phyloP scores from a whole-genome alignment of 2,888 invertebrate genomes.

The Melipona beecheii region DNA sequence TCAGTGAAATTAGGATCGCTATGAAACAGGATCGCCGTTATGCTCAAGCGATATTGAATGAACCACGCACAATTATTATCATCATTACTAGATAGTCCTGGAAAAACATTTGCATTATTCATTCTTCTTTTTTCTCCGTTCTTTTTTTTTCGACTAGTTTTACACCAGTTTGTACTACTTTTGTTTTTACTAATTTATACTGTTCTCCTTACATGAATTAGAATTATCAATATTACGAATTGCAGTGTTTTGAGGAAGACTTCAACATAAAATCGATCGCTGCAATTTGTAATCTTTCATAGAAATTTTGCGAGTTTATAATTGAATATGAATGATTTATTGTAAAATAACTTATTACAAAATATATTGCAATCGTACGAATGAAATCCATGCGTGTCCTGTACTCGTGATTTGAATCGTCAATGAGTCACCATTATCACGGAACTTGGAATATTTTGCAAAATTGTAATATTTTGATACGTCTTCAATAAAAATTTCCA shows the following conservation, averaged over 20 bases:
- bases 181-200: too few species aligned
- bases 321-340: neutral
- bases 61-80: neutral
- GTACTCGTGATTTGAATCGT: too few species aligned
- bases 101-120: neutral
- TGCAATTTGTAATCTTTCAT: neutral
- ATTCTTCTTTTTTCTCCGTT: too few species aligned
- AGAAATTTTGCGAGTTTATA: neutral
- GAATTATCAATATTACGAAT: neutral
- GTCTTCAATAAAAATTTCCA: too few species aligned
- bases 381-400: too few species aligned
- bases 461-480: too few species aligned
- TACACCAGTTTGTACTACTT: neutral
- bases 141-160: neutral
- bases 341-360: too few species aligned
- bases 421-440: too few species aligned
- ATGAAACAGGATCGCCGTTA: neutral
- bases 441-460: too few species aligned
- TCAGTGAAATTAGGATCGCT: conserved; percentile 11
- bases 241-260: neutral
- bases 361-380: neutral
- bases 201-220: neutral
- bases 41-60: neutral
- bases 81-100: neutral
- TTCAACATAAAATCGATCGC: neutral